A percentile compares a stretch with the other conserved stretches of the same genome.
Conservation (phyloP, 1,140 invertebrate species). For the Drosophila mayri region DNA sequence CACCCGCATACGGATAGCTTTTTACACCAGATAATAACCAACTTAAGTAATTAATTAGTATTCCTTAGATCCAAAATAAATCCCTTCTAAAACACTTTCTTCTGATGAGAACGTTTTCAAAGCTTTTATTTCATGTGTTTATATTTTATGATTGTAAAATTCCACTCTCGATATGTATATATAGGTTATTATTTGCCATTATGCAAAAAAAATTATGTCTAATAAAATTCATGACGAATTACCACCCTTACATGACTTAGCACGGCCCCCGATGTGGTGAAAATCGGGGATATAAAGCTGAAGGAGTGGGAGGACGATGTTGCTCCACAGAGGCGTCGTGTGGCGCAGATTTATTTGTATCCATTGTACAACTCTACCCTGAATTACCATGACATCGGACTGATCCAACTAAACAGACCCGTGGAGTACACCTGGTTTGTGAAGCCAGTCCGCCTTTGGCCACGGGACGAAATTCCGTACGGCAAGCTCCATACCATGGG, state of each 20-base stretch:
- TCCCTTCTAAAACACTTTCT: not conserved
- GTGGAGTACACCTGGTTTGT: constrained; percentile 65
- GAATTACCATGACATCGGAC: constrained; percentile 67
- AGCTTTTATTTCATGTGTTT: not conserved
- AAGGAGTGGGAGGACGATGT: constrained; percentile 59
- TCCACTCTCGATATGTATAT: not conserved
- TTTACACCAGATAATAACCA: not conserved
- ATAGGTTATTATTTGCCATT: too few species aligned
- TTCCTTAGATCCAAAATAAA: not conserved
- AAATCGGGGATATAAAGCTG: constrained; percentile 66
- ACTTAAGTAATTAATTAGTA: not conserved
- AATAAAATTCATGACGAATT: not conserved
- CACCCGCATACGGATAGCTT: not conserved
- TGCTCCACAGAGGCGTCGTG: constrained; percentile 41
- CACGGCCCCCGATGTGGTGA: constrained; percentile 51
- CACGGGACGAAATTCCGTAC: constrained; percentile 57
- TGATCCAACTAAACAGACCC: constrained; percentile 49
- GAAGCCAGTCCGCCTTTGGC: constrained; percentile 57
- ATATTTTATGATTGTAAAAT: not conserved
- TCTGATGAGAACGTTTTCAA: not conserved
- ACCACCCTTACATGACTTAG: constrained; percentile 5
- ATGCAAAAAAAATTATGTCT: not conserved
- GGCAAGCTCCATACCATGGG: constrained; percentile 61
- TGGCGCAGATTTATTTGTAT: constrained; percentile 52
- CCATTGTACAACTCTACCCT: constrained; percentile 49